Evolutionary conservation across 2,113 vertebrate species (phyloP).

Genomic region (Tricholaema leucomelas): DNA sequence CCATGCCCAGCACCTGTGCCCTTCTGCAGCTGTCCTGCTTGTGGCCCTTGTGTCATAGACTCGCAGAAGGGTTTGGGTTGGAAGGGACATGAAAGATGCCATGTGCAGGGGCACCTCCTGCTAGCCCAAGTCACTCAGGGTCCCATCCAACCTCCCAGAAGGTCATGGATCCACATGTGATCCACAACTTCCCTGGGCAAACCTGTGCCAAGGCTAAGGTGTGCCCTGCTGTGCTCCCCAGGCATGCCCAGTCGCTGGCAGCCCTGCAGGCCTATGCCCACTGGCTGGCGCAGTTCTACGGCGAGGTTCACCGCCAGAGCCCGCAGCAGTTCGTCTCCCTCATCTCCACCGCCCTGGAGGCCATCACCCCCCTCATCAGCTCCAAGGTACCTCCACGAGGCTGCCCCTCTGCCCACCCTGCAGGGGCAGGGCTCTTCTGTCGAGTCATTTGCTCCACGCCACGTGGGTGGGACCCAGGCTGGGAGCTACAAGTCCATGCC

Average conservation of each 20-base stretch:
- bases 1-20: background rate
- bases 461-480: rapidly evolving
- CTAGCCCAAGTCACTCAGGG: too few species aligned
- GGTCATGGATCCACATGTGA: too few species aligned
- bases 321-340: constrained; percentile 90
- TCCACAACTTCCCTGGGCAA: too few species aligned
- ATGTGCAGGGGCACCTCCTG: too few species aligned
- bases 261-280: constrained; percentile 95
- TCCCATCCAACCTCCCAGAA: too few species aligned
- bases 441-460: background rate
- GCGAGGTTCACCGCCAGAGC: constrained; percentile 90
- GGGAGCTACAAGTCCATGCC: background rate
- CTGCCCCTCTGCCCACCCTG: background rate
- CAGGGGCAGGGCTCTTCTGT: too few species aligned
- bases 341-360: constrained; percentile 90
- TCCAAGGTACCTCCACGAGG: constrained; percentile 82
- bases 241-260: constrained; percentile 95
- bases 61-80: too few species aligned
- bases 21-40: background rate
- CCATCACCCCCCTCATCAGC: constrained; percentile 91
- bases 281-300: constrained; percentile 96
- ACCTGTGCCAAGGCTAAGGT: too few species aligned
- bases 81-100: too few species aligned
- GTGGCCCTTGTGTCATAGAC: too few species aligned
- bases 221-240: too few species aligned